A percentile compares a stretch with the other conserved stretches of the same genome.
Evolutionary conservation across 2,113 vertebrate species (phyloP).

Genomic region (Sapajus apella): DNA sequence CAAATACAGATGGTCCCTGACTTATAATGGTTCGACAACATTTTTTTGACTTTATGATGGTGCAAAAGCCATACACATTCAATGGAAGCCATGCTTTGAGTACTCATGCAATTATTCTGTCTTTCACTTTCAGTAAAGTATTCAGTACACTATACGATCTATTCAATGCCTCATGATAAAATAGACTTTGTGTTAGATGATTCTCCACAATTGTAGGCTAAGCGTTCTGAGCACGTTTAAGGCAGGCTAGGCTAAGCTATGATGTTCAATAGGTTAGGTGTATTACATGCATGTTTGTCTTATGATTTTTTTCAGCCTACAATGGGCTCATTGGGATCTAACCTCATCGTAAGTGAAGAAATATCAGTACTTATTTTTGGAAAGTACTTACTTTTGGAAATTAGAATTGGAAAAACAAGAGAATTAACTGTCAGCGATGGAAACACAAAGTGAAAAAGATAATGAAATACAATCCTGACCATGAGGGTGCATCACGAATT

Average conservation of each 20-base stretch:
- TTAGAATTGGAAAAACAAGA: not conserved
- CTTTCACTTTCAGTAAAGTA: not conserved
- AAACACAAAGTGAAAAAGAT: not conserved
- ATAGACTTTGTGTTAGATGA: not conserved
- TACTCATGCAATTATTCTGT: not conserved
- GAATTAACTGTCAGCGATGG: not conserved
- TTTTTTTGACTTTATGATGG: not conserved
- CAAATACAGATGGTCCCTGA: not conserved
- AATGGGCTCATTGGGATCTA: not conserved
- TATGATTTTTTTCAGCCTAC: not conserved
- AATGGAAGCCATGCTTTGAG: not conserved
- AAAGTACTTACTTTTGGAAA: constrained; percentile 10
- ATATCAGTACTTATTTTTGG: not conserved
- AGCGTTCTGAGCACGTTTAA: not conserved
- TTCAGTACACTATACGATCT: not conserved
- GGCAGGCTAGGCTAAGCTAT: not conserved
- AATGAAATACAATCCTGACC: constrained; percentile 24
- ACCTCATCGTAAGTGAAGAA: not conserved
- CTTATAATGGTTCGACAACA: not conserved
- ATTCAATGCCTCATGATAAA: not conserved
- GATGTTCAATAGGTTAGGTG: not conserved
- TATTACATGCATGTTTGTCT: not conserved
- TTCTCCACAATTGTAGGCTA: not conserved
- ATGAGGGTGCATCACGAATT: not conserved
- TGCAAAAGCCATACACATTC: not conserved